These are phyloP conservation scores for Columba guinea DNA, from an alignment of 2,797 vertebrate genomes.

Conservation along the genomic window DNA sequence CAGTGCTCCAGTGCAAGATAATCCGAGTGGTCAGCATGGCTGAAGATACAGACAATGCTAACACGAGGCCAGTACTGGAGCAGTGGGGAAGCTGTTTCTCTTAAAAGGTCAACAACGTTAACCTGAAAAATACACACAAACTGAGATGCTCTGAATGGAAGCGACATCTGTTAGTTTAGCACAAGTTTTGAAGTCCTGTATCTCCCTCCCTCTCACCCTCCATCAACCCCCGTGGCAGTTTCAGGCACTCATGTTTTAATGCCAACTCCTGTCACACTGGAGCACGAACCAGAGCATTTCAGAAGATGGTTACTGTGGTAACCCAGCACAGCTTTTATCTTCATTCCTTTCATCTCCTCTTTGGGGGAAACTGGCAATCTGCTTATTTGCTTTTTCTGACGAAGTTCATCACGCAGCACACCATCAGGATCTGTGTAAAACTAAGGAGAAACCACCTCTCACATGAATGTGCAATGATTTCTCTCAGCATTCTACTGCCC, in stretches of 20 bases:
- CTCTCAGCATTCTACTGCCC: neutral
- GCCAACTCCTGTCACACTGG: neutral
- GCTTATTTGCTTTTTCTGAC: slow-evolving; percentile 36
- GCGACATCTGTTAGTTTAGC: neutral
- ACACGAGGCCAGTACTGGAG: neutral
- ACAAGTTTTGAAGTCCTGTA: neutral
- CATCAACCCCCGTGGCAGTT: neutral
- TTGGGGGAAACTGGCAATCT: slow-evolving; percentile 7
- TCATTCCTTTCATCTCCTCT: slow-evolving; percentile 43
- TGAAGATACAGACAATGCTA: accelerated
- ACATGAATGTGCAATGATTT: neutral
- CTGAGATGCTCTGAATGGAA: neutral
- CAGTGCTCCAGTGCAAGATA: neutral
- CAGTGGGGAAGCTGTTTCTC: neutral
- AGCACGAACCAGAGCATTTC: neutral
- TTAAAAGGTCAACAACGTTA: neutral
- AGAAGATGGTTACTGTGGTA: slow-evolving; percentile 49
- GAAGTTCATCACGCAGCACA: neutral
- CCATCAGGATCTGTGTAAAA: neutral
- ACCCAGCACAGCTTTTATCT: slow-evolving; percentile 45
- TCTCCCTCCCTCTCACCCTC: neutral
- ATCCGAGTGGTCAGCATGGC: accelerated
- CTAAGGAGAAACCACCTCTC: neutral
- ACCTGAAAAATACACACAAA: neutral
- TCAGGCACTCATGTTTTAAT: neutral